Base-by-base conservation (phyloP, 2,797 vertebrate genomes). In the Peromyscus aztecus region DNA sequence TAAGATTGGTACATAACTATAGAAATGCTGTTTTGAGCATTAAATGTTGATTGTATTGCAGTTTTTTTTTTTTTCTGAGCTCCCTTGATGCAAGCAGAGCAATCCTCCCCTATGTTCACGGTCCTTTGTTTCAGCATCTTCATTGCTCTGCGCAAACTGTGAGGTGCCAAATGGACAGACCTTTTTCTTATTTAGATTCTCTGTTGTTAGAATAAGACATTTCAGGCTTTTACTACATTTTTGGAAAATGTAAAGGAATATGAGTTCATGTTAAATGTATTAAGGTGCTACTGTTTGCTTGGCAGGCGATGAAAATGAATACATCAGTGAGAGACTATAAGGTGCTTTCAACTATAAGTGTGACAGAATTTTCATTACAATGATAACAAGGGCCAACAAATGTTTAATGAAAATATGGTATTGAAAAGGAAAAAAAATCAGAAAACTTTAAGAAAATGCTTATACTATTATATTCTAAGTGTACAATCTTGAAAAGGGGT, bases 371-470 rank as follows among this genome's bases (percentile, higher is more conserved):
- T 96, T 96, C 90, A 83, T 89, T 89, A 27, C 52, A 84, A 57
- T 69, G 27, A 34, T 87, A 95, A 91, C 27, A 43, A 34, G 85
- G 69, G 29, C 19, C 43, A 80, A 7, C 46, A 16, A 87, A 91
- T 49, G 21, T 6, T 93, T 95, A 87, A 83, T 78, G 31, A 90
- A 97, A 95, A 95, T 84, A 37, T 34, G 21, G 65, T 78, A 76
- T n/a, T 69, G 29, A 83, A 95, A 96, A 84, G 19, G 16, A 63
- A 91, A 86, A 91, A 82, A 63, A 34, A 27, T 69, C 7, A 65
- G 40, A 34, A 55, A 89, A 7, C 46, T 73, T 65, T 94, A 76
- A 61, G 4, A 83, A 69, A 10, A 93, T 4, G 17, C 10, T 90
- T 43, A 34, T 2, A 57, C 40, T 82, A 77, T 40, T 63, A 24